These are phyloP conservation scores for Oreochromis aureus DNA, from an alignment of 2,113 vertebrate species.

Conservation along the genomic window DNA sequence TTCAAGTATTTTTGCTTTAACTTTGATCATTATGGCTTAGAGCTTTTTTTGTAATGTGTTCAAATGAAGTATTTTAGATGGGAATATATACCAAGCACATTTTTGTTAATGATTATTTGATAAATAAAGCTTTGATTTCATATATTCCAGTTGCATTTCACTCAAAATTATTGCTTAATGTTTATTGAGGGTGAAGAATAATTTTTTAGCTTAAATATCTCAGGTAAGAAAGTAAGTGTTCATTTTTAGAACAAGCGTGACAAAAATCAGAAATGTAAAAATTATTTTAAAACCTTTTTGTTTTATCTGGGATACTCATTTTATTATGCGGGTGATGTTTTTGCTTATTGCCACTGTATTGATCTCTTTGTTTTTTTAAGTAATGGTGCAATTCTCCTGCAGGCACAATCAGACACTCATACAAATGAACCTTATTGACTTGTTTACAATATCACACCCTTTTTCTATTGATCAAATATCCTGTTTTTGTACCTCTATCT, in stretches of 20 bases:
- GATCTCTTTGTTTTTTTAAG: slow-evolving; percentile 7
- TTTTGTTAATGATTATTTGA: background rate
- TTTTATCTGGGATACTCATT: background rate
- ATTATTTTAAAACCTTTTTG: background rate
- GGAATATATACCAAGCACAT: background rate
- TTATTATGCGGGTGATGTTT: background rate
- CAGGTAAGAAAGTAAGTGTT: background rate
- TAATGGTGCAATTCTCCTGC: background rate
- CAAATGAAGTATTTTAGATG: background rate
- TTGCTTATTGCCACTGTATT: background rate
- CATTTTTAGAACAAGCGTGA: background rate
- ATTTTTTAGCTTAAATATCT: background rate
- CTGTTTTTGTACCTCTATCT: slow-evolving; percentile 84
- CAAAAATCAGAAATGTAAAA: background rate
- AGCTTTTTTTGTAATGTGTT: background rate
- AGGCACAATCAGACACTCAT: background rate
- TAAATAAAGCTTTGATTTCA: background rate
- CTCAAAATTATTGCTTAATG: background rate
- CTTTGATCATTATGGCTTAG: background rate
- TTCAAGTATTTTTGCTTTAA: background rate
- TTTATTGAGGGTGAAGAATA: fast-evolving
- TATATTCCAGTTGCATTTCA: background rate
- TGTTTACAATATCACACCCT: background rate
- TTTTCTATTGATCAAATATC: background rate
- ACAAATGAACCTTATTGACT: slow-evolving; percentile 13